Evolutionary conservation across 1,140 invertebrate species (phyloP), one percentile per base, ranked within the genome.

Genomic region (Diploscapter pachys): DNA sequence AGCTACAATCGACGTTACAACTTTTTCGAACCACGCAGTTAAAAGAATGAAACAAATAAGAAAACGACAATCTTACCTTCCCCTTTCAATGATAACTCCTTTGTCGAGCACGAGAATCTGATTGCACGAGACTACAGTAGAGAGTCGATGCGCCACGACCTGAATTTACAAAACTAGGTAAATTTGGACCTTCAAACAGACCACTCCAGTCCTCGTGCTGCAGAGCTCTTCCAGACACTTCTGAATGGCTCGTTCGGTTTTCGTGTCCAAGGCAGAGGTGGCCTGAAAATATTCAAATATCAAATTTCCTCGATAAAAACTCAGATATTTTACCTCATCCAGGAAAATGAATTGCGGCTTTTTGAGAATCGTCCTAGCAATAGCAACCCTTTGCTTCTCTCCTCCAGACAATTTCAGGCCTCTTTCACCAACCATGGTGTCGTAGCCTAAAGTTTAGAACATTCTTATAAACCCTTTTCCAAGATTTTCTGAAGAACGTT

Each of bases 331-430:
- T 6, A 81, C 94, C 88, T 96, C 94, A 85, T 96, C 94, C 0
- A 96, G 86, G 8, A 96, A 86, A 59, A 96, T 91, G 71, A 94
- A 91, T n/a, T 89, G 85, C 2, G 94, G 94, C 8, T 91, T 88
- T 86, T 96, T 96, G 5, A 96, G 87, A 13, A 96, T 88, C 2
- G 94, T 95, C 73, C 94, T 86, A 0, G 94, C 93, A 75, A 96
- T 96, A 0, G 94, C 94, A 66, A 96, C 92, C 79, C 94, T 89
- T 85, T 96, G 94, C 79, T 96, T 96, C 84, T 96, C 93, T 31
- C 94, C 94, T 2, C 94, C 94, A 86, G 85, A 86, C 54, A 88
- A 75, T 76, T 87, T 88, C 48, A 89, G 74, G 4, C 88, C 88
- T 69, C 88, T 69, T 78, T 88, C 88, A 52, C 88, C 88, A 61